Conservation (phyloP, 2,797 vertebrate species). For the Argentina silus region DNA sequence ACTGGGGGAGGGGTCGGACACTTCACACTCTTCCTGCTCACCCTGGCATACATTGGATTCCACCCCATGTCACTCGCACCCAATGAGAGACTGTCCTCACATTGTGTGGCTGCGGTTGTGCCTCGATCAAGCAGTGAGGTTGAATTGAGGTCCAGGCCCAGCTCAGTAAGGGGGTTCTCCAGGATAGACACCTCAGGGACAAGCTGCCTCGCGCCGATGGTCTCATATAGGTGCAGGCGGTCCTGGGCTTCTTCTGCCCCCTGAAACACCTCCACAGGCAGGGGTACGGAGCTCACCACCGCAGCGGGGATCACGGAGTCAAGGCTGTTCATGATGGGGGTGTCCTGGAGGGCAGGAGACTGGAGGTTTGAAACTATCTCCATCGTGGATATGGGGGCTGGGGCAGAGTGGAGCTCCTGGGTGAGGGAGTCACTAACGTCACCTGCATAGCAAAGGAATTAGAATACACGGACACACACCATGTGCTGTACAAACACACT, state of each 20-base stretch:
- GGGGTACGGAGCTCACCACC: not conserved
- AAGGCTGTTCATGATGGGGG: not conserved
- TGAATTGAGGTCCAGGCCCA: not conserved
- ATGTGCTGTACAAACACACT: no score
- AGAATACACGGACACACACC: no score
- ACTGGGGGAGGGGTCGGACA: conserved; percentile 2
- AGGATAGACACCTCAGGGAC: no score
- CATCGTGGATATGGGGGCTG: not conserved
- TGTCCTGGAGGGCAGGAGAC: not conserved
- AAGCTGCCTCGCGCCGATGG: not conserved
- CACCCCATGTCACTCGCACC: not conserved
- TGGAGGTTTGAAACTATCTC: not conserved
- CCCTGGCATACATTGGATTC: conserved; percentile 36
- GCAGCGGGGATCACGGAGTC: not conserved
- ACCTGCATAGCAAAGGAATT: no score
- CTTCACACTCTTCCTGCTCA: conserved; percentile 49
- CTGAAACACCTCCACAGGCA: no score
- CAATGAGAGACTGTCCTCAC: conserved; percentile 2
- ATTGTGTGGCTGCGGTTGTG: conserved; percentile 19
- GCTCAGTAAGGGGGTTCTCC: not conserved
- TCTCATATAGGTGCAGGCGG: conserved; percentile 28
- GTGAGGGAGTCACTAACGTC: not conserved
- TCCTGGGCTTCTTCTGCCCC: not conserved
- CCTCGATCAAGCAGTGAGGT: not conserved
- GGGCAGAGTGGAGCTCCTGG: not conserved